Percentiles rank a stretch among this genome's conserved stretches.
phyloP scores from a whole-genome alignment of 2,888 invertebrate species.

The Ceraclea dissimilis region DNA sequence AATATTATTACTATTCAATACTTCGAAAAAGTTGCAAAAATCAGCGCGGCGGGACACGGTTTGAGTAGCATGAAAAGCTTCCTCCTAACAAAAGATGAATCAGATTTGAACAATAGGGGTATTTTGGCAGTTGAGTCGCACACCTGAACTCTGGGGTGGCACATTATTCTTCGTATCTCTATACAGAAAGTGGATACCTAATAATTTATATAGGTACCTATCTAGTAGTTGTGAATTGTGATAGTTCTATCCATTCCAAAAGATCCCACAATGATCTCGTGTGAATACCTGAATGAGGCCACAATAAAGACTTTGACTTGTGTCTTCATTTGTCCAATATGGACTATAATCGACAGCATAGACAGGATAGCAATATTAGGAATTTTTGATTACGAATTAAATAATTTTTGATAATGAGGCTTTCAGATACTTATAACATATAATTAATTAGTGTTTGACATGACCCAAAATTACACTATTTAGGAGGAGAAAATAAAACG shows the following conservation, averaged over 20 bases:
- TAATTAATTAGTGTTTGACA: too few species aligned
- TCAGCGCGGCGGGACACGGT: slow-evolving; percentile 19
- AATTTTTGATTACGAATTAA: too few species aligned
- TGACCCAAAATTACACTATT: too few species aligned
- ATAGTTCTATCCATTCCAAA: background rate
- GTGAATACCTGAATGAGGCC: background rate
- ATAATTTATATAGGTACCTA: too few species aligned
- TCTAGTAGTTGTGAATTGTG: too few species aligned
- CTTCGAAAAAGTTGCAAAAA: slow-evolving; percentile 24
- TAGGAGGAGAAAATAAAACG: too few species aligned
- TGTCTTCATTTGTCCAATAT: slow-evolving; percentile 10
- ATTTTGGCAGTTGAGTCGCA: slow-evolving; percentile 26
- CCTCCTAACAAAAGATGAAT: slow-evolving; percentile 21
- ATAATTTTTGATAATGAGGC: too few species aligned
- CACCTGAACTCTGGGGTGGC: slow-evolving; percentile 25
- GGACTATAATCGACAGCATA: background rate
- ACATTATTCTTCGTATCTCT: background rate
- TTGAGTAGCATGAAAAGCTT: slow-evolving; percentile 15
- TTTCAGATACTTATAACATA: too few species aligned
- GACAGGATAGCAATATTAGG: too few species aligned
- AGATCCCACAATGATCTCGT: background rate
- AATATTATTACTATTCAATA: slow-evolving; percentile 26
- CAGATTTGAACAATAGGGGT: slow-evolving; percentile 23
- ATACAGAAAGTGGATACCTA: too few species aligned
- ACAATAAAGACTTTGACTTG: slow-evolving; percentile 1